Evolutionary conservation across 2,888 invertebrate genomes (phyloP).

Genomic region (Xylota sylvarum): DNA sequence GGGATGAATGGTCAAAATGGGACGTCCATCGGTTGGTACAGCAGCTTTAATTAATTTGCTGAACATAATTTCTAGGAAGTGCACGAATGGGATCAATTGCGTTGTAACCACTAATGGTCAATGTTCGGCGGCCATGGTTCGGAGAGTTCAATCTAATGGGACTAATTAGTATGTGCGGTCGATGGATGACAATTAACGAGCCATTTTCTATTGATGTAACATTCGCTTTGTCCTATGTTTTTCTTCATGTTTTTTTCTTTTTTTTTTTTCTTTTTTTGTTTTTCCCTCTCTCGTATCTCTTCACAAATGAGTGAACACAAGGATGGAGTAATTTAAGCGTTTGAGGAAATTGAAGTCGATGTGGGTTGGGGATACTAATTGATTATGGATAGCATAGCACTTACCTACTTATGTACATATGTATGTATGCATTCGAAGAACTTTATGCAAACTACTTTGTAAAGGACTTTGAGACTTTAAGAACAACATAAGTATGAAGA

Average conservation of each 20-base stretch:
- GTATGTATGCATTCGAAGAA: too few relatives aligned
- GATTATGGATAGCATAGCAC: not conserved
- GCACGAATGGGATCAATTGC: constrained; percentile 73
- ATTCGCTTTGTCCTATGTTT: constrained; percentile 3
- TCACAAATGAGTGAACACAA: not conserved
- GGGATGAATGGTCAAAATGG: constrained; percentile 73
- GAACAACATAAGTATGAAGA: too few relatives aligned
- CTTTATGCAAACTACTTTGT: too few relatives aligned
- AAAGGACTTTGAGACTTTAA: too few relatives aligned
- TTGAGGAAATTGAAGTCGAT: not conserved
- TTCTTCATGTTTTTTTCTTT: not conserved
- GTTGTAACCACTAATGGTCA: constrained; percentile 73
- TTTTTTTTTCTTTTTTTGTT: not conserved
- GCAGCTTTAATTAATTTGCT: constrained; percentile 75
- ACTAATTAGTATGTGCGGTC: constrained; percentile 73
- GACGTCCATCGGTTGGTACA: constrained; percentile 39
- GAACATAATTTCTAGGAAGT: constrained; percentile 67
- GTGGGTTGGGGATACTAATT: not conserved
- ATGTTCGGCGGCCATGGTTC: constrained; percentile 59
- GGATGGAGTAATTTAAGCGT: not conserved
- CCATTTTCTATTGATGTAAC: constrained; percentile 59
- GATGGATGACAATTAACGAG: constrained; percentile 69
- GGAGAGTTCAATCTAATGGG: constrained; percentile 72
- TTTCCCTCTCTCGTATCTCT: too few relatives aligned
- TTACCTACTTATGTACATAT: too few relatives aligned